Conservation (phyloP, 2,113 vertebrate genomes). For the Psilopsiagon aymara region DNA sequence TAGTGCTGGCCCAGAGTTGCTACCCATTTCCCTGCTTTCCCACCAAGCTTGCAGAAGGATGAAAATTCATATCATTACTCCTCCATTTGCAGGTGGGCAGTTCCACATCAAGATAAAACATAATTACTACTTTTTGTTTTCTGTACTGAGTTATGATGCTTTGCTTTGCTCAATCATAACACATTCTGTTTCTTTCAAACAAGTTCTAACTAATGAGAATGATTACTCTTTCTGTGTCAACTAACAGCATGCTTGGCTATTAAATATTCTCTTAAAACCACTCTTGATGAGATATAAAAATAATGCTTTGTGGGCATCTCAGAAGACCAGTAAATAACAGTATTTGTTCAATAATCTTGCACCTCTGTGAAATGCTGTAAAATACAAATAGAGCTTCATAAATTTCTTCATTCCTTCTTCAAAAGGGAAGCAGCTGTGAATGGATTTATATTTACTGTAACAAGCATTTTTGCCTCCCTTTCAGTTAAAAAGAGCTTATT, state of each 20-base stretch:
- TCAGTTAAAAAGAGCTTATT: constrained; percentile 5
- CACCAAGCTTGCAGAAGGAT: neutral
- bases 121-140: neutral
- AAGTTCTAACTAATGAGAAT: neutral
- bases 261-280: neutral
- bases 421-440: constrained; percentile 2
- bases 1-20: neutral
- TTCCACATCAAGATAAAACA: neutral
- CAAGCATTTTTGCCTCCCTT: constrained; percentile 25
- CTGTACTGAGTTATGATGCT: neutral
- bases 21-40: neutral
- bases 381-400: neutral
- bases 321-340: neutral
- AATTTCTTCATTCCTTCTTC: constrained; percentile 1
- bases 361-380: neutral
- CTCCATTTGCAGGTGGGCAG: neutral
- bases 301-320: neutral
- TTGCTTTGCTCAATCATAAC: neutral
- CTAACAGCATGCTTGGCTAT: neutral
- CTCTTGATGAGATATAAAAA: neutral
- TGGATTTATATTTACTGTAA: constrained; percentile 25
- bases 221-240: neutral
- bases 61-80: neutral
- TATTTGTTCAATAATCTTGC: neutral
- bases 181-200: neutral